phyloP scores from a whole-genome alignment of 1,140 invertebrate species.

The Penaeus indicus region DNA sequence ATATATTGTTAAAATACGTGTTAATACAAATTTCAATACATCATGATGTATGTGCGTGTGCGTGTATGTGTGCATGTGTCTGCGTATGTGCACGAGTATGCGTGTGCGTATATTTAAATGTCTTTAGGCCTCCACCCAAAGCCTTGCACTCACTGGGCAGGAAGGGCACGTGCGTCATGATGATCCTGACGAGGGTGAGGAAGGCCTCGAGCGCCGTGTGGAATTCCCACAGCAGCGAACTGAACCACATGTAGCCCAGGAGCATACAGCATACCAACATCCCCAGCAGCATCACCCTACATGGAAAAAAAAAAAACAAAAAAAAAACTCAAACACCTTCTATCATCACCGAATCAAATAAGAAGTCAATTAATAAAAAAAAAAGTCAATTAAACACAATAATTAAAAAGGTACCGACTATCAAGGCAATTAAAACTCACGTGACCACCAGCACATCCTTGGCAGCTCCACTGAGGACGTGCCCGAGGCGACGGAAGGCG shows the following conservation, averaged over 20 bases:
- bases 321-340: no score
- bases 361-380: not conserved
- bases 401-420: no score
- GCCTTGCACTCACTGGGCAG: slow-evolving; percentile 11
- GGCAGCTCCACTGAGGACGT: slow-evolving; percentile 36
- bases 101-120: no score
- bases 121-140: no score
- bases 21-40: no score
- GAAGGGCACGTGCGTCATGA: slow-evolving; percentile 19
- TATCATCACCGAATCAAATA: no score
- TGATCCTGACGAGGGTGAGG: slow-evolving; percentile 34
- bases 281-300: not conserved
- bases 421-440: not conserved
- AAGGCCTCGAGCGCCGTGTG: not conserved
- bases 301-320: not conserved
- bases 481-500: slow-evolving; percentile 32
- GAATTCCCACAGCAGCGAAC: slow-evolving; percentile 21
- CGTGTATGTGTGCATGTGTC: no score
- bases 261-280: slow-evolving; percentile 19
- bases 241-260: slow-evolving; percentile 47
- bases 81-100: no score
- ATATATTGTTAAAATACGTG: no score
- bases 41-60: no score
- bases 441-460: slow-evolving; percentile 45
- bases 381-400: not conserved